A percentile compares a stretch with the other conserved stretches of the same genome.
phyloP scores from a whole-genome alignment of 2,797 vertebrate genomes.

The Melopsittacus undulatus region DNA sequence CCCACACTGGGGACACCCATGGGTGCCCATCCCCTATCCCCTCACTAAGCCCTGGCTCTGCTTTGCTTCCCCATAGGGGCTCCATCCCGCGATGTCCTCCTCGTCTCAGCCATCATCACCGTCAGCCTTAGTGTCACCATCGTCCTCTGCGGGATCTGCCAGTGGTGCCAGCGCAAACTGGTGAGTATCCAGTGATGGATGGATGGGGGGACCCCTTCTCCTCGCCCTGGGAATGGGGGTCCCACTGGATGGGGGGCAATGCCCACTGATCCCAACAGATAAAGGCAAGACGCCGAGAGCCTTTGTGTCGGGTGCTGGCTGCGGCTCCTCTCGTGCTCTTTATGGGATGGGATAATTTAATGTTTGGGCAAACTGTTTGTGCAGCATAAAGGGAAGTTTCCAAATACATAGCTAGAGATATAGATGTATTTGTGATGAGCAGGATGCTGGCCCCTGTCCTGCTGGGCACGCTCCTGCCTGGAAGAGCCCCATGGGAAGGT shows the following conservation, averaged over 20 bases:
- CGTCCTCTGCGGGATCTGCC: constrained; percentile 96
- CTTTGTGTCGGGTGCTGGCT: background rate
- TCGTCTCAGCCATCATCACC: constrained; percentile 96
- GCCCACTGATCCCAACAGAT: background rate
- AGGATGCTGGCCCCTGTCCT: constrained; percentile 27
- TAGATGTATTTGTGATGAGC: background rate
- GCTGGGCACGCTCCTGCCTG: constrained; percentile 24
- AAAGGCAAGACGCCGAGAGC: background rate
- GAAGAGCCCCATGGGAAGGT: background rate
- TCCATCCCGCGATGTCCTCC: constrained; percentile 92
- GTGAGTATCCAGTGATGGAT: constrained; percentile 77
- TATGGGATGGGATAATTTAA: constrained; percentile 33
- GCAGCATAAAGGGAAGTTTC: constrained; percentile 5
- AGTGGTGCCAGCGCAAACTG: constrained; percentile 99
- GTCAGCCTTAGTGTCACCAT: constrained; percentile 97
- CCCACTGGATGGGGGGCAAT: background rate
- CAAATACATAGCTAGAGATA: background rate
- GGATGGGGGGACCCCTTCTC: background rate
- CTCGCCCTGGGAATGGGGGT: background rate
- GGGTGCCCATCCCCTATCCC: background rate
- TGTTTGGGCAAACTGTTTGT: constrained; percentile 27
- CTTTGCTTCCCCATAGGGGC: constrained; percentile 79
- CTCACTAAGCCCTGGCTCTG: background rate
- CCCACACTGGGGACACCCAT: rapidly evolving
- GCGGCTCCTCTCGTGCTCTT: constrained; percentile 30